Evolutionary conservation across 2,113 vertebrate species (phyloP).

Genomic region (Ciconia maguari): DNA sequence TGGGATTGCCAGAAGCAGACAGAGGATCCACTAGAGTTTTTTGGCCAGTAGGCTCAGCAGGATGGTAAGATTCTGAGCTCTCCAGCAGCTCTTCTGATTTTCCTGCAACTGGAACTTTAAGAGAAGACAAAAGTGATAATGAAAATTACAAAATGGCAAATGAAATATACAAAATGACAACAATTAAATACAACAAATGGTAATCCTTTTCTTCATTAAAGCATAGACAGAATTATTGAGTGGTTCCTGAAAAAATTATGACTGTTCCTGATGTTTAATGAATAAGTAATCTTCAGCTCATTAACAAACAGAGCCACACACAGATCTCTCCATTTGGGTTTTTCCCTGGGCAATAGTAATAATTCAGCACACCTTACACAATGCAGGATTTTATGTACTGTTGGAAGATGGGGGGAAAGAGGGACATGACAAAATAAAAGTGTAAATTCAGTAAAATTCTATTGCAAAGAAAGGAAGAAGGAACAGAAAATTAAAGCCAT

Average conservation of each 20-base stretch:
- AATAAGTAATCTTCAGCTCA: neutral
- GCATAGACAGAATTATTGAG: neutral
- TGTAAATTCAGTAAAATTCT: neutral
- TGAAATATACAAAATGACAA: neutral
- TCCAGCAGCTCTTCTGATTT: constrained; percentile 70
- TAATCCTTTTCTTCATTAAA: neutral
- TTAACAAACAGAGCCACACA: neutral
- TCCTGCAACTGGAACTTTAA: constrained; percentile 16
- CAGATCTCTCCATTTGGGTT: neutral
- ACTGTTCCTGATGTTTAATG: neutral
- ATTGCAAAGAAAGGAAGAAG: neutral
- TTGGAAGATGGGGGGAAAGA: neutral
- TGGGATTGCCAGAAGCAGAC: constrained; percentile 39
- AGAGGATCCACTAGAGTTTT: constrained; percentile 65
- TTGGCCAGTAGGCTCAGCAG: constrained; percentile 21
- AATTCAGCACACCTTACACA: neutral
- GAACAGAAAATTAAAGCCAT: neutral
- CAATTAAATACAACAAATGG: neutral
- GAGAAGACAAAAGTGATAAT: neutral
- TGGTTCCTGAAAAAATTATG: neutral
- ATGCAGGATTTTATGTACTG: neutral
- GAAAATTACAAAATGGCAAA: neutral
- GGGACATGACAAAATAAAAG: neutral
- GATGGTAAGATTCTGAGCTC: constrained; percentile 56
- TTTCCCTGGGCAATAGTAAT: neutral